Base-by-base conservation (phyloP, 2,797 vertebrate species). In the Crocidura indochinensis region DNA sequence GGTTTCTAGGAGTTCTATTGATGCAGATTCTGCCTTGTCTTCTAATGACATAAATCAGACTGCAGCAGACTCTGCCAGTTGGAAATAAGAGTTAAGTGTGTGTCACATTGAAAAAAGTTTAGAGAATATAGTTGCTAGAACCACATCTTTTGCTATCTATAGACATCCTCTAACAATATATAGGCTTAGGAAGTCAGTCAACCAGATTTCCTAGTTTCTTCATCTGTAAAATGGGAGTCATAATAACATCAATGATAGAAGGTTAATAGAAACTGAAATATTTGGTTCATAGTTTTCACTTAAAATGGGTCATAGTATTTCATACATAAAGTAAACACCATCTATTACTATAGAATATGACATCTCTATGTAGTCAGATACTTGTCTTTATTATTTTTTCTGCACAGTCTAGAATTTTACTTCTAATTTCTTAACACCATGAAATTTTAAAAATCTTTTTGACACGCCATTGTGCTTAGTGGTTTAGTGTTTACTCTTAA, bases 271-370 rank as follows among this genome's bases (percentile, higher is more conserved):
- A 90, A 31, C 76, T 82, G 68, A 84, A 85, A 88, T 73, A 86
- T 17, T 80, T 10, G 67, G 24, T 46, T 15, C 10, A 49, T 24
- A n/a, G 72, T 65, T 80, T 95, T 56, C 27, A 67, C 46, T 82
- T 94, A 85, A 85, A 91, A 56, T 3, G 91, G 62, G 19, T 46
- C 31, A 79, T 26, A 81, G 20, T 27, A 44, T 79, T 89, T 90
- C 51, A 24, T 76, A 84, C 91, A 56, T 20, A 46, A 64, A 19
- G n/a, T 51, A 76, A 73, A 72, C 24, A 2, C 71, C 75, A n/a
- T 44, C 53, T 71, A 9, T 51, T 47, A 10, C 86, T 76, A 29
- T 19, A 75, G 11, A 88, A 49, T 4, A 26, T 83, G 67, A 22
- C 8, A 68, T 69, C 77, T n/a, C 31, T 44, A 51, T 12, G 49